Percentiles rank a stretch among this genome's conserved stretches.
phyloP scores from a whole-genome alignment of 1,140 invertebrate genomes.

The Coboldia fuscipes region DNA sequence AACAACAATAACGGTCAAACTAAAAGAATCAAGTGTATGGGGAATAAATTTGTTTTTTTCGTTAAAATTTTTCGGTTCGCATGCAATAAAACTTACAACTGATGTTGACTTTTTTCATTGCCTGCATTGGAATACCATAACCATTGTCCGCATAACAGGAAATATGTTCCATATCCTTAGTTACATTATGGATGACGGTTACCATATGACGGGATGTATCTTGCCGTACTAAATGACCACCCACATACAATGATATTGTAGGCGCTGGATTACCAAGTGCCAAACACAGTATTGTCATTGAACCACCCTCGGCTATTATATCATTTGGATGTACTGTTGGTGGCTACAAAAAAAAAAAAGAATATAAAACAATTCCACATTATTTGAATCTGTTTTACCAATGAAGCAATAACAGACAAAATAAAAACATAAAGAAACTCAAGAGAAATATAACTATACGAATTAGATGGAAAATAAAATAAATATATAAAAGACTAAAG shows the following conservation, averaged over 20 bases:
- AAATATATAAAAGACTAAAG: not conserved
- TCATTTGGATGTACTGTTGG: conserved; percentile 63
- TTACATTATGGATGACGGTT: conserved; percentile 57
- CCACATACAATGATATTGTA: conserved; percentile 49
- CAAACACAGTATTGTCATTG: conserved; percentile 64
- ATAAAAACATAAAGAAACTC: too few relatives aligned
- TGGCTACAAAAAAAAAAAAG: conserved; percentile 26
- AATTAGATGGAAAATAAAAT: too few relatives aligned
- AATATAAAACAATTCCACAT: not conserved
- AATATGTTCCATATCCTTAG: conserved; percentile 58
- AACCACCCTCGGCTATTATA: conserved; percentile 56
- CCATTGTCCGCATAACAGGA: conserved; percentile 71
- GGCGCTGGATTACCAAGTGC: conserved; percentile 62
- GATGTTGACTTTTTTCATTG: conserved; percentile 48
- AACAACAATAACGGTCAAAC: too few relatives aligned
- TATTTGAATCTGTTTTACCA: not conserved
- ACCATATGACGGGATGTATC: conserved; percentile 61
- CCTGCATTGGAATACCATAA: conserved; percentile 62
- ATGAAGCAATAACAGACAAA: not conserved
- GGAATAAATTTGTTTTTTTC: too few relatives aligned
- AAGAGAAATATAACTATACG: too few relatives aligned
- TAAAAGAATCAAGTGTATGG: too few relatives aligned
- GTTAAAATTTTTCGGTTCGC: too few relatives aligned
- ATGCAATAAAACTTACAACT: conserved; percentile 57
- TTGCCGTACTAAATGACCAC: conserved; percentile 45